A percentile compares a stretch with the other conserved stretches of the same genome.
These are phyloP conservation scores for Cairina moschata DNA, from an alignment of 2,113 vertebrate species.

Conservation along the genomic window DNA sequence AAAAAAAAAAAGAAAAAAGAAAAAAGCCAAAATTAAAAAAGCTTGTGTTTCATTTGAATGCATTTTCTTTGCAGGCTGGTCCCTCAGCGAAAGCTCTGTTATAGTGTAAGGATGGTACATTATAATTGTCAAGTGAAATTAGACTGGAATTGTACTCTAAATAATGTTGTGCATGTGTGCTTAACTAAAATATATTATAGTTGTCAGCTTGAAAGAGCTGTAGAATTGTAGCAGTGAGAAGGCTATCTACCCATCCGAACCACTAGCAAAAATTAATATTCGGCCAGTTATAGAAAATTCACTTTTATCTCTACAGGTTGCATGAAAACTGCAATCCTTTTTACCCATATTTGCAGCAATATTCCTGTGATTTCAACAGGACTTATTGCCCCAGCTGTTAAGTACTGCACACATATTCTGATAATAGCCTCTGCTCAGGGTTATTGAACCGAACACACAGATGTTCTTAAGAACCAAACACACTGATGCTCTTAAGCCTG, in stretches of 20 bases:
- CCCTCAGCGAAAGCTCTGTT: neutral
- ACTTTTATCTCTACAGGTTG: neutral
- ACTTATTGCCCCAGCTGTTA: neutral
- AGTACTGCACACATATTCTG: neutral
- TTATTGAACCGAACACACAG: neutral
- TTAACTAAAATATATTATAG: neutral
- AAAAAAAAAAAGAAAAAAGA: no score
- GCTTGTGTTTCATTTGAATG: neutral
- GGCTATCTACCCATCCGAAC: neutral
- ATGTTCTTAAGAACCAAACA: neutral
- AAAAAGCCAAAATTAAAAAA: neutral
- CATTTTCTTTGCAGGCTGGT: neutral
- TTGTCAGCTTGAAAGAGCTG: neutral
- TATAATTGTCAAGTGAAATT: conserved; percentile 13
- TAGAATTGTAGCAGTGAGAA: neutral
- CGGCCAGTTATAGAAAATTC: neutral
- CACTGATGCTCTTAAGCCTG: neutral
- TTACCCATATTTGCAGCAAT: neutral
- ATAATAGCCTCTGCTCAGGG: neutral
- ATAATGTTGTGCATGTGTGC: neutral
- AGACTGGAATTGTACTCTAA: neutral
- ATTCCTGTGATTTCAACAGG: neutral
- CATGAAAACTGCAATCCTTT: neutral
- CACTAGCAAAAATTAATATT: neutral
- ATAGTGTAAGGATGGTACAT: neutral